Evolutionary conservation across 2,888 invertebrate species (phyloP).

Genomic region (Lepidochitona cinerea): DNA sequence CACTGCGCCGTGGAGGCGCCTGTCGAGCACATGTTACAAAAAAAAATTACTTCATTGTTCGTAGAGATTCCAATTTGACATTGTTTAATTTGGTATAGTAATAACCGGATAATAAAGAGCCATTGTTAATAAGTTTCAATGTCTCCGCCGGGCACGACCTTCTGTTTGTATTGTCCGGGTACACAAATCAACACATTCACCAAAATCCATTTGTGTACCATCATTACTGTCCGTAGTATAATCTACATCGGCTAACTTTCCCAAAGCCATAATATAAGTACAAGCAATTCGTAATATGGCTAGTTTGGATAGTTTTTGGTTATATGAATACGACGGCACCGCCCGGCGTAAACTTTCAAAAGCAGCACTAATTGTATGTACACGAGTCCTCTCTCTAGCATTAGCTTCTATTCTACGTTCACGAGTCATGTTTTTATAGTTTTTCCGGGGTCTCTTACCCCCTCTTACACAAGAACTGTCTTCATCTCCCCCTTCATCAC

Average conservation of each 20-base stretch:
- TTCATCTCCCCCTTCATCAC: not conserved
- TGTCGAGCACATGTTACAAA: not conserved
- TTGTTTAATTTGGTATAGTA: not conserved
- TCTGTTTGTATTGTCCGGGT: slow-evolving; percentile 94
- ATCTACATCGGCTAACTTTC: slow-evolving; percentile 82
- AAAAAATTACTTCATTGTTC: not conserved
- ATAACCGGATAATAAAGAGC: not conserved
- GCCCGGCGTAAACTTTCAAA: slow-evolving; percentile 89
- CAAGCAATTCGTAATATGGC: slow-evolving; percentile 94
- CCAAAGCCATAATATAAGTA: slow-evolving; percentile 91
- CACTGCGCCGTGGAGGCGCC: not conserved
- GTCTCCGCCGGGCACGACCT: slow-evolving; percentile 84
- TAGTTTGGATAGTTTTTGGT: slow-evolving; percentile 93
- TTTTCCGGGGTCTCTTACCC: slow-evolving; percentile 70
- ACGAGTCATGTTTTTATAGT: slow-evolving; percentile 96
- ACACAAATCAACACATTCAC: slow-evolving; percentile 87
- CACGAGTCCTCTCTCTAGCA: slow-evolving; percentile 91
- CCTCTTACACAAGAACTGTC: slow-evolving; percentile 12
- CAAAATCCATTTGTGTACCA: slow-evolving; percentile 77
- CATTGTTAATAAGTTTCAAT: slow-evolving; percentile 36
- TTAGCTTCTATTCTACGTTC: slow-evolving; percentile 95
- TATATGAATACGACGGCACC: slow-evolving; percentile 92
- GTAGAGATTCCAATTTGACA: not conserved
- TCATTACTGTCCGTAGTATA: slow-evolving; percentile 77
- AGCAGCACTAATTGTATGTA: slow-evolving; percentile 96